Evolutionary conservation across 1,140 invertebrate genomes (phyloP), one percentile per base, ranked within the genome.

Genomic region (Nasonia giraulti): DNA sequence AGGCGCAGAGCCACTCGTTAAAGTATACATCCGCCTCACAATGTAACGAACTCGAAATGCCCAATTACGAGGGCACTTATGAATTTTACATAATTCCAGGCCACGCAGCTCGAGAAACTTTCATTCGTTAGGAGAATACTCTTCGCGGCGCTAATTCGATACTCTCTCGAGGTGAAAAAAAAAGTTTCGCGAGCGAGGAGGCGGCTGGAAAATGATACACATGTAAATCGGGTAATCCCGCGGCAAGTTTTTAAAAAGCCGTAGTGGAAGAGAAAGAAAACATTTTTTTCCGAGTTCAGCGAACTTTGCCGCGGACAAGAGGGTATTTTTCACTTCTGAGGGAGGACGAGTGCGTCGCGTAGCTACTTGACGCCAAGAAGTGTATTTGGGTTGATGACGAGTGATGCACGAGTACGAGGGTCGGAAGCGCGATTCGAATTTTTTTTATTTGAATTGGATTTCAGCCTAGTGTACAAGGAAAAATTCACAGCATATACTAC

Each of bases 191-290:
- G n/a, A 17, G 11, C 27, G 27, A 6, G 33, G 33, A 31, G 7
- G 55, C 27, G 20, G 27, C 62, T 5, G 40, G 40, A 1, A 27
- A 73, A 81, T 50, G 50, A 31, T 81, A 23, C 79, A 81, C n/a
- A 37, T 69, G 66, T 73, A 81, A 73, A 69, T 81, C 44, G 68
- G 68, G n/a, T 73, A 69, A 50, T 81, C 27, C 68, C 20, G 4
- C 20, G 4, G 12, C 12, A 81, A 81, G 68, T 73, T 81, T 27
- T 50, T 55, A 55, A 55, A 62, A 62, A n/a, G 55, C 2, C 12
- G 47, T 62, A 17, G 17, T 6, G 17, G 55, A 6, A 14, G 20
- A 62, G 20, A 20, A 62, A 62, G 23, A 8, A 62, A 7, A n/a
- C 0, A 7, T 62, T 62, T 50, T 2, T 17, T 17, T 50, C 2